Percentiles rank a stretch among this genome's conserved stretches.
Conservation (phyloP, 92 coral and sea anemone species). For the Porites cylindrica region DNA sequence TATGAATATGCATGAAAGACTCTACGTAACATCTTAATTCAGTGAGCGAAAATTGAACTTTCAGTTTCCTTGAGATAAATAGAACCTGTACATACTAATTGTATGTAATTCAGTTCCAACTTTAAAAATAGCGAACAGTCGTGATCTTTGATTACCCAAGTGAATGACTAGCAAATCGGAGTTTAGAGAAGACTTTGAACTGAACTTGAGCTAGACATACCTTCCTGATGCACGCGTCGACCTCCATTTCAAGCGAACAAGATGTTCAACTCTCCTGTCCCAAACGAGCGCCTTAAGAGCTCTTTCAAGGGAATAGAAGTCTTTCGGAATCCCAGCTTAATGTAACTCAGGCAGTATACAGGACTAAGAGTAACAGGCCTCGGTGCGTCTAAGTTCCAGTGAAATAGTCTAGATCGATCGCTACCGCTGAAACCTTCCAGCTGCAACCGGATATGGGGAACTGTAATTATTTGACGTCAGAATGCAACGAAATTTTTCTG, state of each 20-base stretch:
- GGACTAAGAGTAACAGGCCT: background rate
- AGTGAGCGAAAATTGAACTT: background rate
- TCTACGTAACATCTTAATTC: background rate
- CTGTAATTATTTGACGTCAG: slow-evolving; percentile 15
- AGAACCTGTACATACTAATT: background rate
- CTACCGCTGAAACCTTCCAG: background rate
- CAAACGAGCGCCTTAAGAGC: background rate
- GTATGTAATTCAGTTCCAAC: background rate
- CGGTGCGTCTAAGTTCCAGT: background rate
- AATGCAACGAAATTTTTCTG: background rate
- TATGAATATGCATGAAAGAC: background rate
- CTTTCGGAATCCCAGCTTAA: background rate
- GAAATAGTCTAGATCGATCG: background rate
- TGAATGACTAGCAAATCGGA: too few species aligned
- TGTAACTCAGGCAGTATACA: background rate
- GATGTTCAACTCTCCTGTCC: background rate
- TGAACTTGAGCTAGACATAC: background rate
- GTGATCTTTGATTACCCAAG: background rate
- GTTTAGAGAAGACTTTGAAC: too few species aligned
- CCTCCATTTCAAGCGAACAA: slow-evolving; percentile 13
- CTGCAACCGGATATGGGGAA: slow-evolving; percentile 7
- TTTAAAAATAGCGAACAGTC: background rate
- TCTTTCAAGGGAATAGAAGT: background rate
- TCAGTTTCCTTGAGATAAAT: background rate
- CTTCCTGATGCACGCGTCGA: slow-evolving; percentile 19